These are phyloP conservation scores for Invenusta paracnida DNA, from an alignment of 2,888 invertebrate species.

Conservation along the genomic window DNA sequence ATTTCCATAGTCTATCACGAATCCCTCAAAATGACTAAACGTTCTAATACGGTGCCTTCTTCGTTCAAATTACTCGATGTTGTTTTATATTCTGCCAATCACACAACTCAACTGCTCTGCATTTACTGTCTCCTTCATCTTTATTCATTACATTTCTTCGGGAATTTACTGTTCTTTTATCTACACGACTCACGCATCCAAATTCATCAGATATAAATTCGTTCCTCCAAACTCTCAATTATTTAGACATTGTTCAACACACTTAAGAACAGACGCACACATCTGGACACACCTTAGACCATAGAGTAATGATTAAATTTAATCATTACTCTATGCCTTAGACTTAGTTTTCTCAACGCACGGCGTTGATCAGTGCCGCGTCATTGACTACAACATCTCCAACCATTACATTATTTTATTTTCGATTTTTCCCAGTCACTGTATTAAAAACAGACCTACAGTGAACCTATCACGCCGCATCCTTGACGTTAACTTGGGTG, in stretches of 20 bases:
- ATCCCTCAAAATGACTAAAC: neutral
- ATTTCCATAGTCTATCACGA: conserved; percentile 6
- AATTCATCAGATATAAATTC: neutral
- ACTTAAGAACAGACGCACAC: neutral
- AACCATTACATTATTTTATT: conserved; percentile 4
- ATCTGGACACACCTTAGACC: conserved; percentile 3
- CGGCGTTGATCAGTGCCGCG: neutral
- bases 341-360: conserved; percentile 17
- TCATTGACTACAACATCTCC: conserved; percentile 3
- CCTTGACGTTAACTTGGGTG: neutral
- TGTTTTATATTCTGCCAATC: neutral
- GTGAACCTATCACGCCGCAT: neutral
- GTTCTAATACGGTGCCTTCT: conserved; percentile 1
- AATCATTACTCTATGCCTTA: too few species aligned
- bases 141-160: conserved; percentile 18
- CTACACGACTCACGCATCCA: neutral
- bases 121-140: neutral
- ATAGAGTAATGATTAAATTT: too few species aligned
- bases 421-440: neutral
- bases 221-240: conserved; percentile 10
- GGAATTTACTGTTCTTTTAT: neutral
- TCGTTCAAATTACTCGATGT: conserved; percentile 6
- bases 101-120: too few species aligned
- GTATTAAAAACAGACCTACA: neutral
- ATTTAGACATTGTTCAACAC: neutral